Percentiles rank a stretch among this genome's conserved stretches.
Conservation (phyloP, 2,797 vertebrate species). For the Hippopotamyrus pictus region DNA sequence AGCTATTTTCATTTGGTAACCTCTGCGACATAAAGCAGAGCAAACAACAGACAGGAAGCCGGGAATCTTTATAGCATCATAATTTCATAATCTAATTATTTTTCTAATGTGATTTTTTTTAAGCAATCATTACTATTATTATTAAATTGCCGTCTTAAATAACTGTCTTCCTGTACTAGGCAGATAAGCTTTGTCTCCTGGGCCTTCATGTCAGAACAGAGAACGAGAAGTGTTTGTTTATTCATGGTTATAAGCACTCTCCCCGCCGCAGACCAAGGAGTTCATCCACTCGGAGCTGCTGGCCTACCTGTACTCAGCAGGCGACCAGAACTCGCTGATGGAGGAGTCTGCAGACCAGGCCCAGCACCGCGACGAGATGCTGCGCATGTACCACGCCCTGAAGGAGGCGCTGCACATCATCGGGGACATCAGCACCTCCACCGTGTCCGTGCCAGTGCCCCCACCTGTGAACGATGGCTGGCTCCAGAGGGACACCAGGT, state of each 20-base stretch:
- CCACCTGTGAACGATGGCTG: constrained; percentile 85
- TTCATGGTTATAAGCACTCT: not conserved
- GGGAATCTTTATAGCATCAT: not conserved
- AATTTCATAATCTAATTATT: not conserved
- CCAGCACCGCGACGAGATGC: constrained; percentile 84
- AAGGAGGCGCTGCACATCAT: constrained; percentile 81
- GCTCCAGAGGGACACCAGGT: constrained; percentile 64
- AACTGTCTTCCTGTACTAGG: not conserved
- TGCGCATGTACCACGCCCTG: constrained; percentile 88
- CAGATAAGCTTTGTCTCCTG: not conserved
- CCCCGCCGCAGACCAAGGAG: constrained; percentile 73
- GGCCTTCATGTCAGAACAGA: not conserved
- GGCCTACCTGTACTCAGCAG: constrained; percentile 81
- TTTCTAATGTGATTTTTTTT: not conserved
- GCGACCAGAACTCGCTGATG: constrained; percentile 85
- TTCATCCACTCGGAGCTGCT: constrained; percentile 93
- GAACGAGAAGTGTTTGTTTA: not conserved
- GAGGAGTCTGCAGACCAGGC: constrained; percentile 89
- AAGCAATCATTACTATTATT: not conserved
- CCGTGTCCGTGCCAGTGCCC: constrained; percentile 74
- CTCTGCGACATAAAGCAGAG: not conserved
- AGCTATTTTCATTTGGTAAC: not conserved
- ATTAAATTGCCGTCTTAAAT: not conserved
- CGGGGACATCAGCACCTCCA: constrained; percentile 89
- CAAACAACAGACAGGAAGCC: not conserved